Percentiles rank a stretch among this genome's conserved stretches.
These are phyloP conservation scores for Apus apus DNA, from an alignment of 2,113 vertebrate genomes.

Conservation along the genomic window DNA sequence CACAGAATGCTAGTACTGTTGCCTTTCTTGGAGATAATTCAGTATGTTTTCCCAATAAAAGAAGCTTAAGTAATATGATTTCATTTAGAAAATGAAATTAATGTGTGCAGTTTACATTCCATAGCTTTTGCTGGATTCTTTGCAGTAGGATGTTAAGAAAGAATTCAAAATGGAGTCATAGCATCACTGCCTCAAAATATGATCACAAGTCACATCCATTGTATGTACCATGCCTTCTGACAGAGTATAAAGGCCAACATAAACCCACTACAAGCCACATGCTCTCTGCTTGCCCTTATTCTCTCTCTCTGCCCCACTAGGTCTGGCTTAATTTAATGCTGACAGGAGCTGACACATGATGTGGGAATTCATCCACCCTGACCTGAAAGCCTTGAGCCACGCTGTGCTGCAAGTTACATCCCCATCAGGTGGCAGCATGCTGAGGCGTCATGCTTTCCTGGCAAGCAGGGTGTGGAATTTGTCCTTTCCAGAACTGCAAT, in stretches of 20 bases:
- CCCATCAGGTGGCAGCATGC: background rate
- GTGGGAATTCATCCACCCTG: background rate
- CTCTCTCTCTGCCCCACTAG: background rate
- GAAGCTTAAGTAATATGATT: background rate
- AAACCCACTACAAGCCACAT: background rate
- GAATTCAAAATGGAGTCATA: background rate
- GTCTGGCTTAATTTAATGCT: background rate
- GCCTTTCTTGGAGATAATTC: background rate
- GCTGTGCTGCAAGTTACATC: background rate
- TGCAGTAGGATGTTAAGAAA: background rate
- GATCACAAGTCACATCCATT: background rate
- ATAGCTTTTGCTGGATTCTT: background rate
- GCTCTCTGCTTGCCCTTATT: background rate
- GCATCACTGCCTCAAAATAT: background rate
- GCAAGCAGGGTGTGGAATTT: background rate
- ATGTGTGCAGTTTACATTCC: background rate
- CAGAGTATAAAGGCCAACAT: background rate
- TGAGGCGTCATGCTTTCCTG: fast-evolving
- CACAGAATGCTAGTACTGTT: background rate
- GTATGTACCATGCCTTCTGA: background rate
- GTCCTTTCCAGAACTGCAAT: background rate
- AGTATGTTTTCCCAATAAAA: background rate
- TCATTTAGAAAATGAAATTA: background rate
- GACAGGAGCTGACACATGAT: background rate
- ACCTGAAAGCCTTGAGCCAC: background rate